phyloP scores from a whole-genome alignment of 2,113 vertebrate genomes.

The Platanista minor region DNA sequence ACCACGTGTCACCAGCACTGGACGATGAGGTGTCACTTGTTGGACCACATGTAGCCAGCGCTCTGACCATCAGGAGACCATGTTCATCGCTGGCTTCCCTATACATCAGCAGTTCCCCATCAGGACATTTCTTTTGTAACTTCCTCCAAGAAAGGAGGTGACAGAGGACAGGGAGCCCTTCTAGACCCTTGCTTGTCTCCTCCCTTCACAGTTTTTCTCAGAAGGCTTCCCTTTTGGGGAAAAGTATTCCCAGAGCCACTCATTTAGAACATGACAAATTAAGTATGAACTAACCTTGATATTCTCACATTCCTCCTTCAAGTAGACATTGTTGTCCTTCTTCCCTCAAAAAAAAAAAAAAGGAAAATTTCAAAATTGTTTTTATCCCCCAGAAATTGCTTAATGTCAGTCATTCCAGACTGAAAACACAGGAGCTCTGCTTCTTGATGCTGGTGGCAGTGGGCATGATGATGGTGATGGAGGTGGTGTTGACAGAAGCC shows the following conservation, averaged over 20 bases:
- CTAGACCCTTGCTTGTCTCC: not conserved
- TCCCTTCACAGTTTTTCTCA: not conserved
- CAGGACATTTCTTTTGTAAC: not conserved
- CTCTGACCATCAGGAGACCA: slow-evolving; percentile 16
- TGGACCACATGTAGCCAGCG: not conserved
- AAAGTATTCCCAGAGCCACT: not conserved
- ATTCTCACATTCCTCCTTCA: not conserved
- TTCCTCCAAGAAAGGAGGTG: not conserved
- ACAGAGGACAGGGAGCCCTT: not conserved
- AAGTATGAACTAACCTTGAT: not conserved
- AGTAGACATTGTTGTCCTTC: no score
- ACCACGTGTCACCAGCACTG: slow-evolving; percentile 85
- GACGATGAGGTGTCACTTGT: no score
- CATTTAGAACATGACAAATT: not conserved
- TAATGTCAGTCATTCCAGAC: not conserved
- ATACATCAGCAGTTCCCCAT: not conserved
- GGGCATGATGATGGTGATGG: fast-evolving
- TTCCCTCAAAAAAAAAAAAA: no score
- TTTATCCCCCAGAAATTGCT: not conserved
- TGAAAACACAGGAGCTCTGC: not conserved
- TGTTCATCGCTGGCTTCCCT: slow-evolving; percentile 50
- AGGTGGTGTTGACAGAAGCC: not conserved
- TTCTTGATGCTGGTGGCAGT: not conserved
- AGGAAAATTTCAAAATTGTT: not conserved
- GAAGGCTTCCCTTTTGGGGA: not conserved